A percentile compares a stretch with the other conserved stretches of the same genome.
phyloP scores from a whole-genome alignment of 2,797 vertebrate species.

The Huso huso region DNA sequence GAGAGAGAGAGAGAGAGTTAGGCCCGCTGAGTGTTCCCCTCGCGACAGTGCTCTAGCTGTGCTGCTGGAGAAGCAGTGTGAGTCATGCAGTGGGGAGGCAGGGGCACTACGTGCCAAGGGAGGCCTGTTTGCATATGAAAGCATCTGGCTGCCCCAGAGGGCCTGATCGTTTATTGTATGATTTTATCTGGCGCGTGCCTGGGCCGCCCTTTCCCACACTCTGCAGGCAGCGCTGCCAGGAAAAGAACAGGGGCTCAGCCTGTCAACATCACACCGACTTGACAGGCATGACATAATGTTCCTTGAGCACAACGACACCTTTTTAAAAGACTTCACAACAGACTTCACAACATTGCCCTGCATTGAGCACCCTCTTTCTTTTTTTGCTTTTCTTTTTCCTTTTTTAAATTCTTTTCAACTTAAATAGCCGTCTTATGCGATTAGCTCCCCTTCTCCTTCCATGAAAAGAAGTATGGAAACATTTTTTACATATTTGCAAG shows the following conservation, averaged over 20 bases:
- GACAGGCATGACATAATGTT: conserved; percentile 75
- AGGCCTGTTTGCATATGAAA: conserved; percentile 60
- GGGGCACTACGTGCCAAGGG: background rate
- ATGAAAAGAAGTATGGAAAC: conserved; percentile 65
- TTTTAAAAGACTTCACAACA: conserved; percentile 55
- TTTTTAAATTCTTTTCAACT: conserved; percentile 52
- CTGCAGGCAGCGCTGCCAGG: conserved; percentile 64
- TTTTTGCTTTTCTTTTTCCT: conserved; percentile 17
- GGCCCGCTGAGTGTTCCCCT: conserved; percentile 8
- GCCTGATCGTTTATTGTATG: conserved; percentile 61
- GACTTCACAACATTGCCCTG: conserved; percentile 32
- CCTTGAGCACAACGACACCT: conserved; percentile 64
- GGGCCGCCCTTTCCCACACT: conserved; percentile 78
- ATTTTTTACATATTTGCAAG: conserved; percentile 47
- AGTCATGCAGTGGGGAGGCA: background rate
- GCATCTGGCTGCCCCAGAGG: conserved; percentile 53
- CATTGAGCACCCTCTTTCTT: conserved; percentile 37
- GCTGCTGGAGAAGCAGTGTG: conserved; percentile 20
- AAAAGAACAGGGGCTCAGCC: conserved; percentile 45
- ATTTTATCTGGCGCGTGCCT: conserved; percentile 79
- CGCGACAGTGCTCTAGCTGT: conserved; percentile 11
- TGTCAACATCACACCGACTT: conserved; percentile 69
- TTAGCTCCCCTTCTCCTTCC: conserved; percentile 48
- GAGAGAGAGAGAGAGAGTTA: conserved; percentile 20
- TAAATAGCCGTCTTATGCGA: conserved; percentile 66